phyloP scores from a whole-genome alignment of 1,140 invertebrate species.

The Drosophila quadrilineata region DNA sequence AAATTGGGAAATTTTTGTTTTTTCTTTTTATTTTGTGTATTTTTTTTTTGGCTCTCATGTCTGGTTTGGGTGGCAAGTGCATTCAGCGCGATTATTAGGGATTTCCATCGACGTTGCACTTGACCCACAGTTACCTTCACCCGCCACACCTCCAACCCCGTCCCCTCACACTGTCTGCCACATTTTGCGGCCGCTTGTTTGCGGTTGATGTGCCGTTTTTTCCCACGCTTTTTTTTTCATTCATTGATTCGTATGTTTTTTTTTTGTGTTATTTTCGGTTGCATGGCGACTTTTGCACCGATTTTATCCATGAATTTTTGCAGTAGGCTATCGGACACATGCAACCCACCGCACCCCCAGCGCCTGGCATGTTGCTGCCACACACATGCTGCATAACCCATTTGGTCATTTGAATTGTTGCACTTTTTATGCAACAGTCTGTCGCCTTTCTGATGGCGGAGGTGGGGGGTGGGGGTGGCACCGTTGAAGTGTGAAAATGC shows the following conservation, averaged over 20 bases:
- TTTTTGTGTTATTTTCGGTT: too few species aligned
- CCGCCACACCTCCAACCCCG: background rate
- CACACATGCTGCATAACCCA: background rate
- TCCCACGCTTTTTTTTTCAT: conserved; percentile 23
- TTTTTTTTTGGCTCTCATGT: conserved; percentile 2
- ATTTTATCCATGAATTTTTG: conserved; percentile 76
- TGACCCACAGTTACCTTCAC: conserved; percentile 10
- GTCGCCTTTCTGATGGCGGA: conserved; percentile 21
- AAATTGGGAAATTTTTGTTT: conserved; percentile 9
- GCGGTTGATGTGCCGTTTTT: conserved; percentile 68
- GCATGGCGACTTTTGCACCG: conserved; percentile 59
- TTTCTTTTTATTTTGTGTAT: background rate
- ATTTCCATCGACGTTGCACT: conserved; percentile 75
- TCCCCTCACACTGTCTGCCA: background rate
- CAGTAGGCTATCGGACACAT: conserved; percentile 49
- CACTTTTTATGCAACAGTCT: conserved; percentile 70
- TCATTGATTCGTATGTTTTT: too few species aligned
- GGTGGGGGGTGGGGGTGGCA: too few species aligned
- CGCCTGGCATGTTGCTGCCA: background rate
- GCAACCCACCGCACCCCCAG: conserved; percentile 7
- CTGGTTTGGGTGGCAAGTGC: conserved; percentile 46
- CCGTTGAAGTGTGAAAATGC: conserved; percentile 75
- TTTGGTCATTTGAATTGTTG: conserved; percentile 73
- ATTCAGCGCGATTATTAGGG: conserved; percentile 74
- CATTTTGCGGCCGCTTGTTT: conserved; percentile 61